Evolutionary conservation across 2,888 invertebrate genomes (phyloP), one percentile per base, ranked within the genome.

Genomic region (Acanthosepion esculentum): DNA sequence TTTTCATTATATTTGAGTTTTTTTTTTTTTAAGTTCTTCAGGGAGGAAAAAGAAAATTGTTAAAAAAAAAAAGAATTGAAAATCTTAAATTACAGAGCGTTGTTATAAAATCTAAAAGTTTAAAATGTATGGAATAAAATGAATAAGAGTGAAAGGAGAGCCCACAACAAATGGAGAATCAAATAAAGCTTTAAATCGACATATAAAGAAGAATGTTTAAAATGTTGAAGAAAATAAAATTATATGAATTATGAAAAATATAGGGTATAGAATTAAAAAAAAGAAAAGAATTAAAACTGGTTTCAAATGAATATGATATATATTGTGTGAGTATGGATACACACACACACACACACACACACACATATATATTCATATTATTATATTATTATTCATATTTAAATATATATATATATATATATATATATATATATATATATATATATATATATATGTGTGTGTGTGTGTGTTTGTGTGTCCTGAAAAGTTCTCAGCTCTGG

Each of bases 191-290:
- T n/a, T n/a, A 15, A n/a, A 78, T n/a, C 29, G n/a, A 23, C 20
- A 59, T 59, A 59, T 23, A 59, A 59, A 59, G 20, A n/a, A 78
- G n/a, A 10, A 78, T 78, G n/a, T 78, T 78, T 78, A 78, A n/a
- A 78, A 78, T n/a, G 78, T 78, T 78, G n/a, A 78, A n/a, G 78
- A 78, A 78, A 78, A 78, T n/a, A 78, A 78, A n/a, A 78, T 78
- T 78, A 78, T n/a, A 78, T n/a, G 78, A n/a, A n/a, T 78, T 15
- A 12, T 78, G 78, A 78, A 78, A 8, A 78, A n/a, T 78, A n/a
- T 78, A 78, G n/a, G 78, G n/a, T n/a, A 78, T 78, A 15, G n/a
- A 15, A 78, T 78, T n/a, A 18, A n/a, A 78, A 41, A 78, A 78
- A 1, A 15, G n/a, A 59, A 41, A n/a, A 78, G 10, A 78, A n/a